phyloP scores from a whole-genome alignment of 2,797 vertebrate species.

The Siniperca undulata region DNA sequence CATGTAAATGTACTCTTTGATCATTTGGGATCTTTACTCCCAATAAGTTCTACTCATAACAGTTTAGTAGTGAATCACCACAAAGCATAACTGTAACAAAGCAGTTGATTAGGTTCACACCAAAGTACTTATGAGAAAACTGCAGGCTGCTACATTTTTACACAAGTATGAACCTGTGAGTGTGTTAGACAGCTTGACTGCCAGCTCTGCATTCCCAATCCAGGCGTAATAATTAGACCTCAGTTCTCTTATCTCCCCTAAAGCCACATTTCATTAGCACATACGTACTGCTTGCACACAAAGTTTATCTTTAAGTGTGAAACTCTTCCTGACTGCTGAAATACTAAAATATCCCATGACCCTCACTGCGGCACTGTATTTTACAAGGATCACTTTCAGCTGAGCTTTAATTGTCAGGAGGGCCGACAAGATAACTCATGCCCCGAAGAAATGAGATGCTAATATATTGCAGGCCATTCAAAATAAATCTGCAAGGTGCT shows the following conservation, averaged over 20 bases:
- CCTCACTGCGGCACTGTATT: slow-evolving; percentile 30
- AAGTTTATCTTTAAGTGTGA: slow-evolving; percentile 56
- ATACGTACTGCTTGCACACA: slow-evolving; percentile 39
- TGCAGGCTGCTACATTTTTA: slow-evolving; percentile 9
- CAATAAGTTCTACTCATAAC: background rate
- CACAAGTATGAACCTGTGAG: slow-evolving; percentile 20
- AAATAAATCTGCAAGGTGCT: slow-evolving; percentile 73
- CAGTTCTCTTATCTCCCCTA: slow-evolving; percentile 53
- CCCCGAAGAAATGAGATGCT: slow-evolving; percentile 77
- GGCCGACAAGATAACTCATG: slow-evolving; percentile 72
- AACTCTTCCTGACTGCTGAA: slow-evolving; percentile 59
- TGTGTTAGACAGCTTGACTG: slow-evolving; percentile 37
- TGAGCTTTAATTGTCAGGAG: slow-evolving; percentile 68
- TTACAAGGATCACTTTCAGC: slow-evolving; percentile 68
- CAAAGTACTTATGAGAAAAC: slow-evolving; percentile 27
- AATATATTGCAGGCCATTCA: slow-evolving; percentile 71
- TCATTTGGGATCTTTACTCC: background rate
- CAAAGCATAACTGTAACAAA: slow-evolving; percentile 23
- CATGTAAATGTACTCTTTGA: background rate
- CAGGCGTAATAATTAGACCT: slow-evolving; percentile 57
- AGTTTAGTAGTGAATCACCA: background rate
- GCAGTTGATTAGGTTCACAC: slow-evolving; percentile 15
- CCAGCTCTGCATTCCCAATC: slow-evolving; percentile 25
- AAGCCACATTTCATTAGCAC: slow-evolving; percentile 57
- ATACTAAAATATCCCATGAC: slow-evolving; percentile 46